Evolutionary conservation across 2,888 invertebrate species (phyloP).

Genomic region (Tyria jacobaeae): DNA sequence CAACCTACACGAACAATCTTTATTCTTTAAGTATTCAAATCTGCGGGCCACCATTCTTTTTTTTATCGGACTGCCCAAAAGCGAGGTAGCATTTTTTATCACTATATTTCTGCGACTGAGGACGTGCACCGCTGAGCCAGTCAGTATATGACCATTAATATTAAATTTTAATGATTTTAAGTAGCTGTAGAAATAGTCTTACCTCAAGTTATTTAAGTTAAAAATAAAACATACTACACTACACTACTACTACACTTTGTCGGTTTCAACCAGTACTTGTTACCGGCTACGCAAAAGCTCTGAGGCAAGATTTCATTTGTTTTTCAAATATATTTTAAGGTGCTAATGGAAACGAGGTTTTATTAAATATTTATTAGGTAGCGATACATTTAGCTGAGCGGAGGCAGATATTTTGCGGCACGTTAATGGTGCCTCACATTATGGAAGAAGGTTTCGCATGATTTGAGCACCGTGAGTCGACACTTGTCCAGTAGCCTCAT

Average conservation of each 20-base stretch:
- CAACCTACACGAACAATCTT: too few relatives aligned
- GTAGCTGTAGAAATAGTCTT: slow-evolving; percentile 1
- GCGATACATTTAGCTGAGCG: slow-evolving; percentile 25
- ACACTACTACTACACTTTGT: slow-evolving; percentile 16
- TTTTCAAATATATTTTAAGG: slow-evolving; percentile 27
- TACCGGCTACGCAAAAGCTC: slow-evolving; percentile 15
- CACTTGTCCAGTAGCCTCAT: slow-evolving; percentile 61
- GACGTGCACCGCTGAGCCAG: too few relatives aligned
- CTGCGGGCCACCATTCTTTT: too few relatives aligned
- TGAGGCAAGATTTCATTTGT: slow-evolving; percentile 26
- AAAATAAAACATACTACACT: slow-evolving; percentile 19
- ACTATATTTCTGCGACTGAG: too few relatives aligned
- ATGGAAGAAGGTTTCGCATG: slow-evolving; percentile 48
- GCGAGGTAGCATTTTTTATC: too few relatives aligned
- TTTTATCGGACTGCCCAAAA: too few relatives aligned
- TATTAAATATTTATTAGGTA: slow-evolving; percentile 34
- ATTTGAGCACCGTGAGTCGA: slow-evolving; percentile 68
- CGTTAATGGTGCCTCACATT: slow-evolving; percentile 38
- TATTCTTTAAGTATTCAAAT: too few relatives aligned
- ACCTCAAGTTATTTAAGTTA: background rate
- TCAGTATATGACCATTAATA: too few relatives aligned
- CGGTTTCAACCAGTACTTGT: slow-evolving; percentile 24
- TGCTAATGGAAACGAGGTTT: slow-evolving; percentile 23
- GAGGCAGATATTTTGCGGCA: slow-evolving; percentile 22
- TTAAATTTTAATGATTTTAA: background rate